Conservation (phyloP, 2,888 invertebrate species). For the Danaus chrysippus region DNA sequence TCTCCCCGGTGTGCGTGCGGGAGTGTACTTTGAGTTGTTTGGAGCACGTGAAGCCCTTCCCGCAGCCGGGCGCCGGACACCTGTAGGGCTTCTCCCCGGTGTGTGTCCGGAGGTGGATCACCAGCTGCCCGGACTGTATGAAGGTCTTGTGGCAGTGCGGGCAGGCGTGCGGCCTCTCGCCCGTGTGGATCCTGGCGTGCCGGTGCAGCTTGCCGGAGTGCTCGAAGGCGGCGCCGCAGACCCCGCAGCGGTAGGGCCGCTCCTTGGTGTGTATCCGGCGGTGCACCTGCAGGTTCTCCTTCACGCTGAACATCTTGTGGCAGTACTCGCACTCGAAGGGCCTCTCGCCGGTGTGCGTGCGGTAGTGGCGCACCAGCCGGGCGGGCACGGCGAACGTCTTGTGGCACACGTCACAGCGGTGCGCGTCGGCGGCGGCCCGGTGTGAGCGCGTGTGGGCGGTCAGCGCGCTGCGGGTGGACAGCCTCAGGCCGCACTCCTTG, state of each 20-base stretch:
- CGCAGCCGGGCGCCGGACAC: constrained; percentile 89
- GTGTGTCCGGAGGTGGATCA: constrained; percentile 92
- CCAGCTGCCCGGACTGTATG: constrained; percentile 93
- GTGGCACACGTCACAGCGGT: constrained; percentile 93
- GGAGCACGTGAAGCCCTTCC: constrained; percentile 94
- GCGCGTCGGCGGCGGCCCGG: constrained; percentile 82
- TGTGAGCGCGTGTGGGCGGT: constrained; percentile 83
- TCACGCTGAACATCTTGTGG: constrained; percentile 94
- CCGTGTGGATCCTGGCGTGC: constrained; percentile 94
- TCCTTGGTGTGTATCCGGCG: constrained; percentile 94
- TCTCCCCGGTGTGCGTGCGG: constrained; percentile 93
- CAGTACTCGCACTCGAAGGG: constrained; percentile 96
- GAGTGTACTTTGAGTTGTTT: constrained; percentile 95
- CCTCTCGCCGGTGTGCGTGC: constrained; percentile 94
- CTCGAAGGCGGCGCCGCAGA: constrained; percentile 93
- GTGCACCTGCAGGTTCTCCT: constrained; percentile 94
- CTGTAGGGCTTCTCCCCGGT: constrained; percentile 93
- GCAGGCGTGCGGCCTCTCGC: constrained; percentile 94
- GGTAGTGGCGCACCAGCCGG: constrained; percentile 89
- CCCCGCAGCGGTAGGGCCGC: constrained; percentile 92
- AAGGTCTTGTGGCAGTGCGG: constrained; percentile 93
- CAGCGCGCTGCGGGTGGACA: constrained; percentile 86
- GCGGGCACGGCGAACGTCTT: constrained; percentile 96
- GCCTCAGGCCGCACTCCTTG: constrained; percentile 85
- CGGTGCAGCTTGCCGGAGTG: constrained; percentile 94